These are phyloP conservation scores for Heliangelus exortis DNA, from an alignment of 2,797 vertebrate species.

Conservation along the genomic window DNA sequence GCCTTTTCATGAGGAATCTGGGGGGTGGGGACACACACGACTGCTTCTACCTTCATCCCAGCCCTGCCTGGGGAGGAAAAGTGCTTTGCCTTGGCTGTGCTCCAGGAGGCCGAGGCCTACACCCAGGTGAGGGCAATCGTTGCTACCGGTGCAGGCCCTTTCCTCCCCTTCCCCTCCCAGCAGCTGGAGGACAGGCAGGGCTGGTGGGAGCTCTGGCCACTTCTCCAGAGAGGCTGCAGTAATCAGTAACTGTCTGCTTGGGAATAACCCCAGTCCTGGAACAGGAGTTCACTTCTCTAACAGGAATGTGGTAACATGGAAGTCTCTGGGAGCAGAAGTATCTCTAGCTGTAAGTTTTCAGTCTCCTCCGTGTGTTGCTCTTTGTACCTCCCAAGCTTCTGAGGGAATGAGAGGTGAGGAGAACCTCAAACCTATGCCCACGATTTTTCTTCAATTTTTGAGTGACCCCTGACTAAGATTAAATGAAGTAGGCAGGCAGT, in stretches of 20 bases:
- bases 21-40: no score
- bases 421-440: neutral
- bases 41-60: rapidly evolving
- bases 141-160: neutral
- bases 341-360: conserved; percentile 19
- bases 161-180: neutral
- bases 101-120: neutral
- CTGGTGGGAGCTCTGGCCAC: rapidly evolving
- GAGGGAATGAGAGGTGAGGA: neutral
- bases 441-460: neutral
- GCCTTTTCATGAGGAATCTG: neutral
- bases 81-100: neutral
- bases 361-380: neutral
- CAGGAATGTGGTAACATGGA: rapidly evolving
- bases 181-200: neutral
- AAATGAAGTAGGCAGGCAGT: neutral
- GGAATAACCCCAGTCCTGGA: neutral
- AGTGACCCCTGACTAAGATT: neutral
- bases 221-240: neutral
- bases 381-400: neutral
- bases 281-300: neutral
- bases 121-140: conserved; percentile 4
- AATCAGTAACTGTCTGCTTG: neutral
- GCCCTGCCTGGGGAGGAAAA: rapidly evolving
- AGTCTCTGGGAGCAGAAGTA: rapidly evolving